A percentile compares a stretch with the other conserved stretches of the same genome.
Evolutionary conservation across 2,797 vertebrate genomes (phyloP).

Genomic region (Aulostomus chinensis): DNA sequence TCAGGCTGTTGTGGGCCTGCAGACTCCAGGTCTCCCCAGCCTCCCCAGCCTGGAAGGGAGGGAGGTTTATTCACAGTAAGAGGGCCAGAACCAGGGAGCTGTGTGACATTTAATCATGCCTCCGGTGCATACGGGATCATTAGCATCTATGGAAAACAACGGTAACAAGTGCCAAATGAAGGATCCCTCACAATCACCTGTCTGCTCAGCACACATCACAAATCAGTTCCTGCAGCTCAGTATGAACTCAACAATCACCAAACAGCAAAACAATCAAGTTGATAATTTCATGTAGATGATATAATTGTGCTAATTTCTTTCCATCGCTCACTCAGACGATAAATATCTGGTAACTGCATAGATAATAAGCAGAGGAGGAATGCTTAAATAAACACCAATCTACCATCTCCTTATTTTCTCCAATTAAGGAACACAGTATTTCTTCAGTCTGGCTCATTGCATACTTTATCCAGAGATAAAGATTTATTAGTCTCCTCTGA

Average conservation of each 20-base stretch:
- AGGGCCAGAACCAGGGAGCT: conserved; percentile 50
- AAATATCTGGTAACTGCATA: no score
- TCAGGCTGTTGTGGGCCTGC: neutral
- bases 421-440: no score
- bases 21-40: conserved; percentile 7
- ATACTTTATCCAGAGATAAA: no score
- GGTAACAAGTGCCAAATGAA: conserved; percentile 57
- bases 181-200: conserved; percentile 61
- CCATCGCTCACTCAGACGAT: neutral
- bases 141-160: conserved; percentile 67
- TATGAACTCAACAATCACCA: conserved; percentile 25
- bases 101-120: conserved; percentile 72
- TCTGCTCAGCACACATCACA: conserved; percentile 39
- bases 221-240: conserved; percentile 40
- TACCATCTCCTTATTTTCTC: no score
- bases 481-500: neutral
- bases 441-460: no score
- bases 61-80: conserved; percentile 62
- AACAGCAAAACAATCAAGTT: conserved; percentile 11
- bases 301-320: conserved; percentile 15
- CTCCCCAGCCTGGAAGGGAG: conserved; percentile 31
- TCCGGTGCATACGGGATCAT: conserved; percentile 62
- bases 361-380: no score
- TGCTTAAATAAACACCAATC: no score
- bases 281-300: conserved; percentile 4